A percentile compares a stretch with the other conserved stretches of the same genome.
Conservation (phyloP, 2,113 vertebrate genomes). For the Chauna torquata region DNA sequence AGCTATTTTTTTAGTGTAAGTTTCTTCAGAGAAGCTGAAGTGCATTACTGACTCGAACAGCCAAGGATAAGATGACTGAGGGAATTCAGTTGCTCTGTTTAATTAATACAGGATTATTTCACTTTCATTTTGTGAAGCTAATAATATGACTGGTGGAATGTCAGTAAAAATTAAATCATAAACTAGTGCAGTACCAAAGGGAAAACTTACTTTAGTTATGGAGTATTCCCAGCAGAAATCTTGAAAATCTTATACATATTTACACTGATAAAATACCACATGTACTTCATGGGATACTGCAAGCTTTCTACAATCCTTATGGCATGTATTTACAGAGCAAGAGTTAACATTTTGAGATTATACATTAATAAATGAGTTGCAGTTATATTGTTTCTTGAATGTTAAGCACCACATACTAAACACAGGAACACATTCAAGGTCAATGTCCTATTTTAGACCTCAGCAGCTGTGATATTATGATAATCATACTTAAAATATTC, state of each 20-base stretch:
- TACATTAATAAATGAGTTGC: slow-evolving; percentile 77
- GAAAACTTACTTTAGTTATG: slow-evolving; percentile 73
- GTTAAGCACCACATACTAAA: slow-evolving; percentile 77
- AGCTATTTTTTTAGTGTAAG: slow-evolving; percentile 42
- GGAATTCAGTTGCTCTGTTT: slow-evolving; percentile 79
- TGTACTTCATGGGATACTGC: slow-evolving; percentile 49
- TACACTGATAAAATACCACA: slow-evolving; percentile 68
- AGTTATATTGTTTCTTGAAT: slow-evolving; percentile 80
- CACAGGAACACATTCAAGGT: slow-evolving; percentile 78
- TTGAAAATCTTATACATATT: slow-evolving; percentile 73
- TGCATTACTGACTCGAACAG: slow-evolving; percentile 65
- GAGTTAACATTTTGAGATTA: slow-evolving; percentile 77
- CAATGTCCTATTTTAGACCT: slow-evolving; percentile 80
- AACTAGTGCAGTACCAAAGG: slow-evolving; percentile 74
- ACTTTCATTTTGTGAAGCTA: slow-evolving; percentile 81
- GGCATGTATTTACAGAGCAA: slow-evolving; percentile 72
- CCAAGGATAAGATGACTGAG: slow-evolving; percentile 74
- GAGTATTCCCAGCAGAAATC: slow-evolving; percentile 74
- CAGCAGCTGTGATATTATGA: slow-evolving; percentile 81
- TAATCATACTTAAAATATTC: slow-evolving; percentile 84
- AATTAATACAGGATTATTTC: slow-evolving; percentile 85
- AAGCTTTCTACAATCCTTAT: slow-evolving; percentile 59
- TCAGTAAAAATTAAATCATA: slow-evolving; percentile 85
- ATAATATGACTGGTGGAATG: slow-evolving; percentile 79
- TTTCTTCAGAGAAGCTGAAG: slow-evolving; percentile 54